Evolutionary conservation across 2,113 vertebrate genomes (phyloP).

Genomic region (Podiceps cristatus): DNA sequence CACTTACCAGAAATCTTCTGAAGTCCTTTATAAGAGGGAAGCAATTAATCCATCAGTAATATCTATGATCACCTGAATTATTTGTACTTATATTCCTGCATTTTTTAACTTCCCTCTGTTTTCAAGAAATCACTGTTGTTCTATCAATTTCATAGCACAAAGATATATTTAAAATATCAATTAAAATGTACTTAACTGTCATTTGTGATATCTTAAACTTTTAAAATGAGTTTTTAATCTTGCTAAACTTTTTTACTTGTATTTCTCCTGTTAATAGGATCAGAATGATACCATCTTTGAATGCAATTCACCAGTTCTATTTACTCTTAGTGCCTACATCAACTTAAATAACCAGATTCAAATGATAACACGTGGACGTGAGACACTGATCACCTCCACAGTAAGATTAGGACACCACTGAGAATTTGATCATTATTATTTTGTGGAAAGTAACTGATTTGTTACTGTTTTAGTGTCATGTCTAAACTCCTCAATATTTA

Average conservation of each 20-base stretch:
- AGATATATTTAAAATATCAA: background rate
- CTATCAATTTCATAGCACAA: background rate
- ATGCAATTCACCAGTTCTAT: background rate
- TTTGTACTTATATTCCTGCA: background rate
- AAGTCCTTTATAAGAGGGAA: background rate
- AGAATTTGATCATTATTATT: background rate
- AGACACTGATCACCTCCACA: background rate
- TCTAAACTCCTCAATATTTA: background rate
- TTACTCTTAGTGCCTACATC: background rate
- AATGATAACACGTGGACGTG: rapidly evolving
- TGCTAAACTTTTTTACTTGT: background rate
- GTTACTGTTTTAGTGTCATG: background rate
- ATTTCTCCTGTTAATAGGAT: background rate
- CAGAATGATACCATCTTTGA: background rate
- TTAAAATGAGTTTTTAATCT: background rate
- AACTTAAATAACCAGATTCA: background rate
- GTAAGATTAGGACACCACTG: background rate
- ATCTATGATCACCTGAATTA: background rate
- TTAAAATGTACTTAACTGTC: background rate
- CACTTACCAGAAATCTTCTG: background rate
- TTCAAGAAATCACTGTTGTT: background rate
- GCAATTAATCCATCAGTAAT: background rate
- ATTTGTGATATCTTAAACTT: background rate
- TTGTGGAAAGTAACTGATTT: background rate
- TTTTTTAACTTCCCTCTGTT: background rate